A percentile compares a stretch with the other conserved stretches of the same genome.
phyloP scores from a whole-genome alignment of 2,113 vertebrate genomes.

The Erythrocercus mccallii region DNA sequence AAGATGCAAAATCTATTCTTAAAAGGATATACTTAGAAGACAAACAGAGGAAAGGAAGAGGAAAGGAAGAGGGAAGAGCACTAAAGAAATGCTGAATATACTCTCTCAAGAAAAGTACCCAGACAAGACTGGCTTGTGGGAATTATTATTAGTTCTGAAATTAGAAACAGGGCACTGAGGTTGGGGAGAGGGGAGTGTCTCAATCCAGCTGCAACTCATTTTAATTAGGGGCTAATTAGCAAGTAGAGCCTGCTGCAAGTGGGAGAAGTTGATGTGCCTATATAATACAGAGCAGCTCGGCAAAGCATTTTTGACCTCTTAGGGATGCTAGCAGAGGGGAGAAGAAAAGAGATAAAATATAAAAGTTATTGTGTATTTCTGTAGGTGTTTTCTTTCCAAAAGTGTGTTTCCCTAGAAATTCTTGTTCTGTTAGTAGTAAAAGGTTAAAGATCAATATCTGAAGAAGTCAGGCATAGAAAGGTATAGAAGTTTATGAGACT shows the following conservation, averaged over 20 bases:
- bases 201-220: conserved; percentile 57
- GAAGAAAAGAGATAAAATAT: background rate
- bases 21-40: background rate
- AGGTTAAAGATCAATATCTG: fast-evolving
- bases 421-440: background rate
- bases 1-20: background rate
- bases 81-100: conserved; percentile 3
- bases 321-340: fast-evolving
- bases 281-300: background rate
- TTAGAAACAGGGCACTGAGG: conserved; percentile 27
- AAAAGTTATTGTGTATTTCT: fast-evolving
- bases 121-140: background rate
- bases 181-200: conserved; percentile 21
- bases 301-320: fast-evolving
- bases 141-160: conserved; percentile 42
- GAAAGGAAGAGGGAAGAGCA: background rate
- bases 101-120: background rate
- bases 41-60: background rate
- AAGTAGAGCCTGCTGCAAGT: conserved; percentile 1
- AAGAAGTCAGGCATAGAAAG: background rate
- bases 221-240: conserved; percentile 52
- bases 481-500: background rate
- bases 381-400: background rate
- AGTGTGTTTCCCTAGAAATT: background rate
- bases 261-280: background rate